Percentiles rank a stretch among this genome's conserved stretches.
phyloP scores from a whole-genome alignment of 1,140 invertebrate genomes.

The Drosophila asahinai region DNA sequence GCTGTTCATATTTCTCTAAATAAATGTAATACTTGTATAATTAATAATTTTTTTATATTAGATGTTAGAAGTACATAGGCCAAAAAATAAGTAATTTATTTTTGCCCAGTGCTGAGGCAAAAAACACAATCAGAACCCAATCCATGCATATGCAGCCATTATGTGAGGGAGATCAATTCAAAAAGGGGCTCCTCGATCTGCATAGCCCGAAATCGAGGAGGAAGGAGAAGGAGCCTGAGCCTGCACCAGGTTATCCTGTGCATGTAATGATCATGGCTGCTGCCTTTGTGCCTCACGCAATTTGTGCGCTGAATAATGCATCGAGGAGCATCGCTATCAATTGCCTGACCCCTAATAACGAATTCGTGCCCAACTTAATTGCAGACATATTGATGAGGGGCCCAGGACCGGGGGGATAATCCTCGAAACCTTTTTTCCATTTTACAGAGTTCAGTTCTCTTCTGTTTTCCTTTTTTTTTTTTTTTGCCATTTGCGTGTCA shows the following conservation, averaged over 20 bases:
- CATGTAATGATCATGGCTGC: slow-evolving; percentile 55
- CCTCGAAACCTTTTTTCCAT: slow-evolving; percentile 45
- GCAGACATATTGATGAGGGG: slow-evolving; percentile 64
- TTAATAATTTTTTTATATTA: background rate
- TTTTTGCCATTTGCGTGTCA: slow-evolving; percentile 78
- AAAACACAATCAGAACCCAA: slow-evolving; percentile 35
- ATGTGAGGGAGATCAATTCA: slow-evolving; percentile 40
- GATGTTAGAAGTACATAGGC: too few relatives aligned
- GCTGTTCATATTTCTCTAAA: too few relatives aligned
- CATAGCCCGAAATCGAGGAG: slow-evolving; percentile 5
- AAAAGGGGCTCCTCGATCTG: slow-evolving; percentile 24
- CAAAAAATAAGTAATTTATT: background rate
- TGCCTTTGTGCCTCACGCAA: slow-evolving; percentile 59
- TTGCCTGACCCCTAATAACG: slow-evolving; percentile 66
- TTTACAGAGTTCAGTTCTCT: slow-evolving; percentile 12
- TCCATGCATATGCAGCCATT: slow-evolving; percentile 37
- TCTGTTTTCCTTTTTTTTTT: slow-evolving; percentile 18
- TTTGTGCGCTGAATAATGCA: slow-evolving; percentile 44
- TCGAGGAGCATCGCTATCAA: slow-evolving; percentile 49
- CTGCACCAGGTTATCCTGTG: slow-evolving; percentile 54
- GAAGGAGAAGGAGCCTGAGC: slow-evolving; percentile 30
- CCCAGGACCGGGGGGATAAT: slow-evolving; percentile 37
- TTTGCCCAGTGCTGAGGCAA: slow-evolving; percentile 11
- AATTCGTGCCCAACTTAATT: slow-evolving; percentile 67
- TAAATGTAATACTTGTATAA: background rate